Base-by-base conservation (phyloP, 2,113 vertebrate genomes). In the Otus sunia region DNA sequence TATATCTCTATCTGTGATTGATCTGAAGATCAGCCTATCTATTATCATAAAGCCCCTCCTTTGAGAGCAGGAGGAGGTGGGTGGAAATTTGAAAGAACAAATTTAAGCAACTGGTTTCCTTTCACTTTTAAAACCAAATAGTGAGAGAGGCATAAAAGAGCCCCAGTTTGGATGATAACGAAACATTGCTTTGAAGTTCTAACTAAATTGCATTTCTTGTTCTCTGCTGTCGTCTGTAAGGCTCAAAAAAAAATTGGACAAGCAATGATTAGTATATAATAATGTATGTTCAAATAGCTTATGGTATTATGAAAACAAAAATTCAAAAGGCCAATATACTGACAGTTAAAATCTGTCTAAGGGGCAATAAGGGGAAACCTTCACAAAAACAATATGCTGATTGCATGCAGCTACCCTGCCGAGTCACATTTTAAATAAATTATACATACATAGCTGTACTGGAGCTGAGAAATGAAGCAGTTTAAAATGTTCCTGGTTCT, bases 381-480 rank as follows among this genome's bases (percentile, higher is more conserved):
- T 96, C 77, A 86, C 81, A 94, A 95, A 95, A 97, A 92, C 93
- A 96, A 77, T 94, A 93, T 92, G 87, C 91, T 94, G 96, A 97
- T 97, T 97, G 94, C 91, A 90, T 92, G 87, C 74, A 66, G 84
- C 94, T 88, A 95, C 91, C 97, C 97, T 86, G 91, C 91, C 5
- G 94, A 97, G 97, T 94, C 84, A 97, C 96, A 95, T 93, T 92
- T 96, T 96, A 95, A 95, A 96, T 94, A 95, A 97, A 97, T 97
- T 97, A 97, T 92, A 97, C 93, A 83, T 91, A 76, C 80, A 52
- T 89, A 75, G 76, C 83, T 89, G 73, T 92, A 45, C 55, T 90
- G 63, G 37, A 83, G 71, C 89, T 74, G 77, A 91, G 93, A 90
- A 97, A 93, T 90, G 89, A 96, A 80, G 81, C 94, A 47, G 87